These are phyloP conservation scores for Myoxocephalus aenaeus DNA, from an alignment of 2,797 vertebrate genomes.

Conservation along the genomic window DNA sequence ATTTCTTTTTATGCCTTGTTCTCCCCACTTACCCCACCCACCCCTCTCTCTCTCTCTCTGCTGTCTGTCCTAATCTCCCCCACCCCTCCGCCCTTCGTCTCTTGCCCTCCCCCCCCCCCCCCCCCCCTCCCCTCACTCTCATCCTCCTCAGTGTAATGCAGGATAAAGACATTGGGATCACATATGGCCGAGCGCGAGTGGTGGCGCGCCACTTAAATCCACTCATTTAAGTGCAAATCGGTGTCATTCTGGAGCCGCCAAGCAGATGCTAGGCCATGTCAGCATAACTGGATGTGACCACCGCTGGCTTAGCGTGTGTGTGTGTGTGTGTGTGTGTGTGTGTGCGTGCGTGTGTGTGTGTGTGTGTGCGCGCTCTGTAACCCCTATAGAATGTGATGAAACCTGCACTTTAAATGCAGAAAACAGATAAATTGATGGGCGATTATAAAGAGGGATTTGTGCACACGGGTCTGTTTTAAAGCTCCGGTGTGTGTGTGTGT, in stretches of 20 bases:
- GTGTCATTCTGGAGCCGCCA: constrained; percentile 83
- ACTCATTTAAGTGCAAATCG: constrained; percentile 97
- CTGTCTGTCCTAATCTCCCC: constrained; percentile 57
- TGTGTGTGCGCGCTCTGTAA: constrained; percentile 38
- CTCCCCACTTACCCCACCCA: neutral
- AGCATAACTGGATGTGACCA: constrained; percentile 75
- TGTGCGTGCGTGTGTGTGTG: constrained; percentile 8
- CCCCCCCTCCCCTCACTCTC: constrained; percentile 42
- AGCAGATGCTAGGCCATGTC: constrained; percentile 82
- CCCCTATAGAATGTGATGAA: constrained; percentile 56
- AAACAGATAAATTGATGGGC: constrained; percentile 62
- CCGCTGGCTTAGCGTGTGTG: constrained; percentile 36
- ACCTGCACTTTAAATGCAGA: constrained; percentile 65
- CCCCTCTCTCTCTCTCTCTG: constrained; percentile 12
- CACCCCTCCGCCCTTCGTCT: constrained; percentile 42
- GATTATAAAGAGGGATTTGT: constrained; percentile 54
- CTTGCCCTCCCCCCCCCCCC: constrained; percentile 20
- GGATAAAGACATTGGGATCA: constrained; percentile 94
- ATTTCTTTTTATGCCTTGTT: constrained; percentile 44
- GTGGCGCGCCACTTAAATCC: constrained; percentile 91
- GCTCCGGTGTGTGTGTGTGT: constrained; percentile 1
- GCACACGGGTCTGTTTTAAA: constrained; percentile 47
- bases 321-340: constrained; percentile 35
- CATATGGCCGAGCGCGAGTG: constrained; percentile 94
- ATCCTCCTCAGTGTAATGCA: constrained; percentile 81